Percentiles rank a stretch among this genome's conserved stretches.
Evolutionary conservation across 2,888 invertebrate species (phyloP).

Genomic region (Troides aeacus): DNA sequence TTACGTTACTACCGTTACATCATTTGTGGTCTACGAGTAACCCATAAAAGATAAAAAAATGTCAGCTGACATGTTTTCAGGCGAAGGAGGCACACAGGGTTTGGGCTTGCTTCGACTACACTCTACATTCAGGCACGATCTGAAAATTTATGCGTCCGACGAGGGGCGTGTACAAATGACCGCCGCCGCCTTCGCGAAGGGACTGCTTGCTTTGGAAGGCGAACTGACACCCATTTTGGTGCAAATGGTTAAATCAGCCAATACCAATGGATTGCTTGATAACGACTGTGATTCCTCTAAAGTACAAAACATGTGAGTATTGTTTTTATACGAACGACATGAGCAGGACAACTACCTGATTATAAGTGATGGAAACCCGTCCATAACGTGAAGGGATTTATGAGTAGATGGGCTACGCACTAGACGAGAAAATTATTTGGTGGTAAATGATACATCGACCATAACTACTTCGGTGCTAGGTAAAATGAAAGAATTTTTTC

Average conservation of each 20-base stretch:
- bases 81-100: constrained; percentile 96
- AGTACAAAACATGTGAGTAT: constrained; percentile 93
- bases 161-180: constrained; percentile 99
- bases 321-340: not conserved
- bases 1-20: no score
- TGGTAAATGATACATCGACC: no score
- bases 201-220: constrained; percentile 97
- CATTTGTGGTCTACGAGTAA: not conserved
- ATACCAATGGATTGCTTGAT: constrained; percentile 98
- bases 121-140: constrained; percentile 98
- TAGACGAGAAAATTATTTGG: no score
- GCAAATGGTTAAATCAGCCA: constrained; percentile 99
- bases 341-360: not conserved
- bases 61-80: constrained; percentile 46
- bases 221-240: constrained; percentile 99
- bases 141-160: constrained; percentile 99
- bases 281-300: constrained; percentile 99
- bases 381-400: no score
- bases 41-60: not conserved
- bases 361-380: no score
- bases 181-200: constrained; percentile 99
- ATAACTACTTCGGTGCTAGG: no score
- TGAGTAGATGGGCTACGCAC: no score
- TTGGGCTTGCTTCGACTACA: constrained; percentile 95
- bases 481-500: no score